phyloP scores from a whole-genome alignment of 1,140 invertebrate genomes.

The Papilio polyxenes region DNA sequence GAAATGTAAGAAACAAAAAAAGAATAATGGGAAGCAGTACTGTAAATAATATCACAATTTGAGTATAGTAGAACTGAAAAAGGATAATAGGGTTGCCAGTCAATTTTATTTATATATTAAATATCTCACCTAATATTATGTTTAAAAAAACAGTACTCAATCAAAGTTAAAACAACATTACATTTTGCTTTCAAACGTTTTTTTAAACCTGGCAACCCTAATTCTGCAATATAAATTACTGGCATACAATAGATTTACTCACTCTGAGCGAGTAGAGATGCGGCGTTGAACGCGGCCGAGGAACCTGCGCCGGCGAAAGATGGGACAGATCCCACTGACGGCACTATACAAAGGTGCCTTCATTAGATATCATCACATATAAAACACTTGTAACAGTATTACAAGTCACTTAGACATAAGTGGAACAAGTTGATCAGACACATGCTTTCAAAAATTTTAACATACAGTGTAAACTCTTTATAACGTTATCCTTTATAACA shows the following conservation, averaged over 20 bases:
- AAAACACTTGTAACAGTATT: neutral
- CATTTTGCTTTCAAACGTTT: neutral
- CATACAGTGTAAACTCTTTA: too few relatives aligned
- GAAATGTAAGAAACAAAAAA: too few relatives aligned
- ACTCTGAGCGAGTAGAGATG: slow-evolving; percentile 89
- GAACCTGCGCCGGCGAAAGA: slow-evolving; percentile 57
- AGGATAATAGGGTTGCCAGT: neutral
- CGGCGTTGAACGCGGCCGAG: slow-evolving; percentile 83
- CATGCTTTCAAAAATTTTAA: too few relatives aligned
- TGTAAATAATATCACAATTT: neutral
- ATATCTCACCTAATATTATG: neutral
- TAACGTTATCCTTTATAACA: too few relatives aligned
- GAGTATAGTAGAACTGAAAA: neutral
- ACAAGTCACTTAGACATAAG: too few relatives aligned
- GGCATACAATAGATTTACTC: slow-evolving; percentile 74
- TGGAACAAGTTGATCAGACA: too few relatives aligned
- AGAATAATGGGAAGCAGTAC: neutral
- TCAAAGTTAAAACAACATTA: neutral
- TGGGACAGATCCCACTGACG: slow-evolving; percentile 49
- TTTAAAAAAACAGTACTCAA: neutral
- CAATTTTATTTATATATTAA: neutral
- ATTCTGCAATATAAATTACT: slow-evolving; percentile 2
- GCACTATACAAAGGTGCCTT: slow-evolving; percentile 44
- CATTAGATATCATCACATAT: slow-evolving; percentile 2
- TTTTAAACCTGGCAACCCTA: slow-evolving; percentile 22